These are phyloP conservation scores for Thalassoma bifasciatum DNA, from an alignment of 2,113 vertebrate genomes.

Conservation along the genomic window DNA sequence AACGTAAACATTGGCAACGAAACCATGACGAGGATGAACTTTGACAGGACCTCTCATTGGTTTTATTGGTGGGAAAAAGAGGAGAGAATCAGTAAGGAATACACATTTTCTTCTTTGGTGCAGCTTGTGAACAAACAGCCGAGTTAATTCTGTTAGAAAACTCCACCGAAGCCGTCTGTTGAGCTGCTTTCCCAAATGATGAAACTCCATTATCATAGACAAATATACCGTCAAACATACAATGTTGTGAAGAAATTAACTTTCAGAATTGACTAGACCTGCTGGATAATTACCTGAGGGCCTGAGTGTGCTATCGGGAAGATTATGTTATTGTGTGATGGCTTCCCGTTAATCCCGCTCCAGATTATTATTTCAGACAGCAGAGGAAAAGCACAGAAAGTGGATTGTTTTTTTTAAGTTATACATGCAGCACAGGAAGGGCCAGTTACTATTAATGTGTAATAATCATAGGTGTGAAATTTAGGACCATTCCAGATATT, in stretches of 20 bases:
- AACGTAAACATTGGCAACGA: background rate
- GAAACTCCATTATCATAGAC: constrained; percentile 28
- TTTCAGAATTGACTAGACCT: constrained; percentile 15
- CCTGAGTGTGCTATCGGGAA: constrained; percentile 15
- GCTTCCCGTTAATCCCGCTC: constrained; percentile 13
- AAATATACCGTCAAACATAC: constrained; percentile 38
- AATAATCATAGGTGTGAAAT: too few species aligned
- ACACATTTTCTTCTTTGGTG: background rate
- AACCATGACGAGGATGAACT: background rate
- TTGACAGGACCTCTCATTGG: background rate
- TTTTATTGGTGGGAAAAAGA: background rate
- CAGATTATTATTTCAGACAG: background rate
- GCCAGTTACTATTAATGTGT: background rate
- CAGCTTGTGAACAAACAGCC: constrained; percentile 4
- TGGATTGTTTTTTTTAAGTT: background rate
- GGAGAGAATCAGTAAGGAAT: background rate
- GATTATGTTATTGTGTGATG: constrained; percentile 9
- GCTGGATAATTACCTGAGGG: constrained; percentile 25
- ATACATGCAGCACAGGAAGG: background rate
- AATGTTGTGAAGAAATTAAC: constrained; percentile 20
- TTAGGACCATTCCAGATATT: too few species aligned
- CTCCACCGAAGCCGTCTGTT: background rate
- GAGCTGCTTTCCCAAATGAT: constrained; percentile 9
- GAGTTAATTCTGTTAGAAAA: background rate
- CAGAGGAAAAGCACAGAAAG: background rate